Evolutionary conservation across 2,113 vertebrate genomes (phyloP), one percentile per base, ranked within the genome.

Genomic region (Nibea coibor): DNA sequence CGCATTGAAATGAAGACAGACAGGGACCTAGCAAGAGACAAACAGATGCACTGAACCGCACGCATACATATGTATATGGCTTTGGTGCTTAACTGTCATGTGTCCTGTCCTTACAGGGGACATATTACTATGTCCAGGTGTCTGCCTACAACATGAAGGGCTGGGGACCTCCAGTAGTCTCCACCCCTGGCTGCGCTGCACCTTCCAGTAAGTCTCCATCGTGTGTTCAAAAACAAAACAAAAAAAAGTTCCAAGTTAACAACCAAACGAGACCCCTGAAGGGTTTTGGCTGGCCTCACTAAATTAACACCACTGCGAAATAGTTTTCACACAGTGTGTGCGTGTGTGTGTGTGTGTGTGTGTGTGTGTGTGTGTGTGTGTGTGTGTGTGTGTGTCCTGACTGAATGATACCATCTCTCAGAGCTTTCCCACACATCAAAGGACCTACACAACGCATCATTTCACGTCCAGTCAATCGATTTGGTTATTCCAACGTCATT

Each of bases 131-230:
- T 0, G 89, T 97, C 76, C 96, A 95, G 39, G 97, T 97, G 62
- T 95, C 95, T 1, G 96, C 97, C 43, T 97, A 97, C 92, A 98
- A 98, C 91, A 98, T 97, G 97, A 98, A 98, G 87, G 97, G 97
- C 39, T 98, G 97, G 97, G 96, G 97, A 7, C 89, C 95, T 22
- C 90, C 95, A 0, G 94, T 95, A 22, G 72, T 89, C 59, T 96
- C 96, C 0, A 62, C 90, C 47, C 97, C 97, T 20, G 80, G 92
- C 28, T 97, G 93, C 1, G 96, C 96, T 24, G 88, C 94, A 66
- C 96, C 97, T 48, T 98, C 97, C 82, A 97, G 97, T 98, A 93
- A 96, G 96, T 95, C 78, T 65, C 24, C 20, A 43, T 51, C 59
- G 39, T 72, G 31, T 68, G 66, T 78, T 71, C 58, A 42, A 61